Conservation (phyloP, 2,113 vertebrate species). For the Capreolus pygargus region DNA sequence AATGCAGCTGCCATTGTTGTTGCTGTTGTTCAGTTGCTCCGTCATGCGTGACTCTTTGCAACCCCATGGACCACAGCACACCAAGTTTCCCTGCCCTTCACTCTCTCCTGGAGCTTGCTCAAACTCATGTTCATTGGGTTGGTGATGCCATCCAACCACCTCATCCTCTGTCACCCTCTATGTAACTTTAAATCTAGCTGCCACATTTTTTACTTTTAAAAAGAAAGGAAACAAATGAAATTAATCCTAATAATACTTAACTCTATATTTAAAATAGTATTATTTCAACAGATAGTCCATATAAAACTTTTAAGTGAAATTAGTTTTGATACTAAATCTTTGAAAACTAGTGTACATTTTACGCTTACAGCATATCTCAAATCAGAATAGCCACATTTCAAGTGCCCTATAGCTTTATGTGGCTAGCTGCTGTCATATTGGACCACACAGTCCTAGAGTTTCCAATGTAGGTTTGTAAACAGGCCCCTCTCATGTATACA, state of each 20-base stretch:
- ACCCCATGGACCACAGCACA: neutral
- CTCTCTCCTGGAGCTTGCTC: neutral
- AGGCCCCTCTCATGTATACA: neutral
- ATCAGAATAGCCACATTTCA: neutral
- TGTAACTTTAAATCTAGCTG: neutral
- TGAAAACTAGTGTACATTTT: neutral
- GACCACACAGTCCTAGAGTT: neutral
- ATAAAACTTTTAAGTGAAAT: neutral
- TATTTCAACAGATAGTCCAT: neutral
- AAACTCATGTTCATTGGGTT: neutral
- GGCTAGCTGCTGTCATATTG: neutral
- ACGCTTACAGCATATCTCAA: neutral
- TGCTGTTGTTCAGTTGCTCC: neutral
- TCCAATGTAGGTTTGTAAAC: neutral
- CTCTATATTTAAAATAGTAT: neutral
- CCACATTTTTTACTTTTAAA: neutral
- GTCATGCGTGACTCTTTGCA: neutral
- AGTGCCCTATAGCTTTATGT: neutral
- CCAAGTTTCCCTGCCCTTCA: neutral
- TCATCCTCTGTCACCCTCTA: neutral
- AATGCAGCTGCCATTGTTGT: neutral
- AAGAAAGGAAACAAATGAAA: neutral
- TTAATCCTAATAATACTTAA: constrained; percentile 2
- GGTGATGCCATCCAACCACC: neutral
- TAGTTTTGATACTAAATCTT: neutral